Base-by-base conservation (phyloP, 2,797 vertebrate species). In the Gymnocypris eckloni region DNA sequence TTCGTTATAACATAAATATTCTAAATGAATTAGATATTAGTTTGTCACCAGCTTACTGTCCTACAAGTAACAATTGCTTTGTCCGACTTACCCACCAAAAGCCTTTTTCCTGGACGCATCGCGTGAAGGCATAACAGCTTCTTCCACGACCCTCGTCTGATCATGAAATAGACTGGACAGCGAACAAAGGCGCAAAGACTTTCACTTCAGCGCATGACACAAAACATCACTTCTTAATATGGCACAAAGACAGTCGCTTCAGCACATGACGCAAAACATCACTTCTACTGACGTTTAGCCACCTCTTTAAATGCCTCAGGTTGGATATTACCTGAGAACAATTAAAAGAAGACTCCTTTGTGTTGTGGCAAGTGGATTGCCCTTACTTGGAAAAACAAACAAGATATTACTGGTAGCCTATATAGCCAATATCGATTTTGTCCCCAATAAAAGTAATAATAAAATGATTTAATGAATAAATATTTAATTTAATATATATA, bases 121-220 rank as follows among this genome's bases (percentile, higher is more conserved):
- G 28, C 77, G 75, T 73, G 77, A 81, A 79, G 33, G 45, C 88
- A 90, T 89, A 81, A 80, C 86, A 89, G 82, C 43, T 52, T 76
- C 75, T 72, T 72, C 70, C 16, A 18, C 48, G 66, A 80, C 4
- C 20, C 45, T 77, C 54, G 72, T 48, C 80, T 61, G 82, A 59
- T 72, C 52, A 73, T 70, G 37, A 87, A 88, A 85, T 78, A 81
- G 52, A 67, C 87, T 88, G 81, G 28, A 82, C 45, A 79, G 83
- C 52, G 48, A 28, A 76, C 7, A 82, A 56, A 87, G 39, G 50
- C 25, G 37, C 79, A 77, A 81, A 84, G 73, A 86, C 86, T 83
- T 84, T 85, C 70, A 83, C 52, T 76, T 76, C 61, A 79, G 77
- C 67, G 69, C 25, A 76, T 87, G 75, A 89, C 89, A 69, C 39